These are phyloP conservation scores for cattle (Bos taurus) DNA, from an alignment of 2,113 vertebrate genomes.

Conservation along the genomic window DNA sequence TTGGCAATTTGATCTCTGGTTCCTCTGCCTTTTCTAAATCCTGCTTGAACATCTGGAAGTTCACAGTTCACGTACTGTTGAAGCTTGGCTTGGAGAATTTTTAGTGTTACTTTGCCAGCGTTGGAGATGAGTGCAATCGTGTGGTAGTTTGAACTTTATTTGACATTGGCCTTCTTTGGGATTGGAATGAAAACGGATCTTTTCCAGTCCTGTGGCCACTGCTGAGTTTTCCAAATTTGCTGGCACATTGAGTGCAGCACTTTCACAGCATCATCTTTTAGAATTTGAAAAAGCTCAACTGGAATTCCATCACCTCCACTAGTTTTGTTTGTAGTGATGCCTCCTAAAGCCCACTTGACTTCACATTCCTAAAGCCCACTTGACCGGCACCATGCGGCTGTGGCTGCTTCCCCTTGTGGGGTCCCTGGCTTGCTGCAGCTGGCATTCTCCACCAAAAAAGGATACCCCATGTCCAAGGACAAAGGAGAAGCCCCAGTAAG, in stretches of 20 bases:
- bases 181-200: background rate
- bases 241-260: background rate
- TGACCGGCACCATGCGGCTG: fast-evolving
- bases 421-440: background rate
- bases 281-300: background rate
- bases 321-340: background rate
- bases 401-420: background rate
- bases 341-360: background rate
- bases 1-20: background rate
- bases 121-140: background rate
- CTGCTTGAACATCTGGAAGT: background rate
- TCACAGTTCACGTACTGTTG: background rate
- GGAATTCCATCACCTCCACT: background rate
- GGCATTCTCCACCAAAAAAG: background rate
- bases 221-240: background rate
- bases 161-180: background rate
- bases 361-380: background rate
- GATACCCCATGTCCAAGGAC: background rate
- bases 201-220: background rate
- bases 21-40: background rate
- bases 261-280: background rate
- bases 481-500: background rate
- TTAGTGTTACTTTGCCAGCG: background rate
- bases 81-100: background rate
- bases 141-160: background rate